Evolutionary conservation across 2,113 vertebrate genomes (phyloP).

Genomic region (Barbus barbus): DNA sequence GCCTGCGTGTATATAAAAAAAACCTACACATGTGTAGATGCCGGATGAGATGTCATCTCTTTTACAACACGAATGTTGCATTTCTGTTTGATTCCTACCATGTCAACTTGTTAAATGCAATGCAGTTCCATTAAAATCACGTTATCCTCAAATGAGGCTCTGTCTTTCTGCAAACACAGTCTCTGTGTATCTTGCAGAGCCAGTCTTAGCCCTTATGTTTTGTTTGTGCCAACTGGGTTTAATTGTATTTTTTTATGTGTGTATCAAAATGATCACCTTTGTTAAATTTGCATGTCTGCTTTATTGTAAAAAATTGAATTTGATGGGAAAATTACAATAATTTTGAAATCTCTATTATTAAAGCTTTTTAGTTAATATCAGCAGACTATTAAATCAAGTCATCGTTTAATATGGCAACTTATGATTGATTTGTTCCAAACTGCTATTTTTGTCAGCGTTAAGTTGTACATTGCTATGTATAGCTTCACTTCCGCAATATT

Average conservation of each 20-base stretch:
- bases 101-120: not conserved
- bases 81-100: not conserved
- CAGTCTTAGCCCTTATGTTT: not conserved
- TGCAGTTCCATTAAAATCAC: not conserved
- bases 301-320: not conserved
- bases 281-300: no score
- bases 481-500: conserved; percentile 57
- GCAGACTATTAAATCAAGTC: not conserved
- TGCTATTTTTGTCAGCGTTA: conserved; percentile 54
- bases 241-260: not conserved
- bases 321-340: not conserved
- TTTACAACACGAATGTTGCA: not conserved
- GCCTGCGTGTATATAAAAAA: no score
- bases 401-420: conserved; percentile 29
- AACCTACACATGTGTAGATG: not conserved
- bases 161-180: not conserved
- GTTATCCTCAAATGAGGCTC: not conserved
- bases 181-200: not conserved
- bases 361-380: not conserved
- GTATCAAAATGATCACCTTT: no score
- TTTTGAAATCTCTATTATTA: not conserved
- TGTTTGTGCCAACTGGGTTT: not conserved
- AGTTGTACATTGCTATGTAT: conserved; percentile 62
- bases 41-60: not conserved
- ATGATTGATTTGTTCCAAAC: conserved; percentile 46